Percentiles rank a stretch among this genome's conserved stretches.
These are phyloP conservation scores for Aldabrachelys gigantea DNA, from an alignment of 2,113 vertebrate genomes.

Conservation along the genomic window DNA sequence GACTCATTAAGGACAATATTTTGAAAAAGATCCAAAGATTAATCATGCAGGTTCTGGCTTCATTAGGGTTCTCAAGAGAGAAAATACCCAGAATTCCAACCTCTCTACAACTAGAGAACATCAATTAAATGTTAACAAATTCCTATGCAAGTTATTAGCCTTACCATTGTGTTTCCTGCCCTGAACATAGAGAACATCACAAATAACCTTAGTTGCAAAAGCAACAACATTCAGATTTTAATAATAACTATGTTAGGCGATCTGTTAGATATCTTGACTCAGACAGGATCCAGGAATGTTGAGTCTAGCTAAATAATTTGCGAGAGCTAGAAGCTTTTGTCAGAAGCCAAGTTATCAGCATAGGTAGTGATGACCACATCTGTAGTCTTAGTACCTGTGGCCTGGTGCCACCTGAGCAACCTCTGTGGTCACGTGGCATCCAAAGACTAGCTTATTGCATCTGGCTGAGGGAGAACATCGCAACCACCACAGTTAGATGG, in stretches of 20 bases:
- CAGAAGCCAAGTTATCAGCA: neutral
- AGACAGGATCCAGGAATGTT: neutral
- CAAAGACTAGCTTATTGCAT: neutral
- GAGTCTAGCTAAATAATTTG: neutral
- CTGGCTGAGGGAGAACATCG: neutral
- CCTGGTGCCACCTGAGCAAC: neutral
- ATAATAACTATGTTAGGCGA: neutral
- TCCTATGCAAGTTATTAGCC: neutral
- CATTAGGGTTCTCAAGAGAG: neutral
- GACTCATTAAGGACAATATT: neutral
- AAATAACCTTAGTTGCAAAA: neutral
- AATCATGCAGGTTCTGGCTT: neutral
- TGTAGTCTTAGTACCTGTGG: neutral
- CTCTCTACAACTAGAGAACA: neutral
- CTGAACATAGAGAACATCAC: neutral
- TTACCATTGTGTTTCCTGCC: neutral
- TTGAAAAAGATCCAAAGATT: neutral
- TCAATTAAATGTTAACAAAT: neutral
- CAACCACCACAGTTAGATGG: conserved; percentile 5
- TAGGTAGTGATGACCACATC: neutral
- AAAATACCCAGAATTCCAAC: neutral
- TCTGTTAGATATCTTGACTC: neutral
- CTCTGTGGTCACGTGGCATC: neutral
- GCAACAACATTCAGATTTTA: neutral
- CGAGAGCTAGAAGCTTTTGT: neutral